phyloP scores from a whole-genome alignment of 2,797 vertebrate genomes.

The Mus spretus region DNA sequence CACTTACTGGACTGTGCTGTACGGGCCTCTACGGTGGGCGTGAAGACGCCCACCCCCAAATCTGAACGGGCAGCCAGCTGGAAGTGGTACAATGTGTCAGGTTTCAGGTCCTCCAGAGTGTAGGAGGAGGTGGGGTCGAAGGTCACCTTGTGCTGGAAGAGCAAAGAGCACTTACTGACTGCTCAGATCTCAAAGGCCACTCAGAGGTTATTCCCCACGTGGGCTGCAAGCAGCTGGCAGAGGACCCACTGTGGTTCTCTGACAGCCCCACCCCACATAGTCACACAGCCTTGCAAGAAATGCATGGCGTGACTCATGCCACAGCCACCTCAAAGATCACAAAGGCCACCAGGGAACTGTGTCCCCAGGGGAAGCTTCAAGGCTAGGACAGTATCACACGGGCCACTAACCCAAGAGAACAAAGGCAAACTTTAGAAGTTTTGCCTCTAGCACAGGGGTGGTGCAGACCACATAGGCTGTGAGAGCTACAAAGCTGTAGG shows the following conservation, averaged over 20 bases:
- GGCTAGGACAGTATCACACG: rapidly evolving
- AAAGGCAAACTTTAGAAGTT: not conserved
- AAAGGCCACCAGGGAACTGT: not conserved
- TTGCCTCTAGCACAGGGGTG: not conserved
- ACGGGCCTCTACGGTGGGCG: slow-evolving; percentile 92
- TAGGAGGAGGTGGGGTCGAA: slow-evolving; percentile 94
- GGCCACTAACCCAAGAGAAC: not conserved
- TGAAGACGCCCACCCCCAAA: slow-evolving; percentile 95
- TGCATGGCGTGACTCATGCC: not conserved
- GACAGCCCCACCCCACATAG: not conserved
- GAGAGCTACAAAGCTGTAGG: not conserved
- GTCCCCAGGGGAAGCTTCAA: not conserved
- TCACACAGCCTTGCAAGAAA: not conserved
- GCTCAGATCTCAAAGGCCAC: slow-evolving; percentile 17
- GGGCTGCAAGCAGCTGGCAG: not conserved
- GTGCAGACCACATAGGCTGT: not conserved
- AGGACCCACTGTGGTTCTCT: not conserved
- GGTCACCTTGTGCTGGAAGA: slow-evolving; percentile 92
- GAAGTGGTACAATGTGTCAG: slow-evolving; percentile 95
- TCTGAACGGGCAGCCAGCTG: slow-evolving; percentile 95
- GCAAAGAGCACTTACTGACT: slow-evolving; percentile 43
- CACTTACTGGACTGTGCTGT: slow-evolving; percentile 98
- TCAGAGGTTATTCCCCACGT: not conserved
- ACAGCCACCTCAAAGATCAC: not conserved
- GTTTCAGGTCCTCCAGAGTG: slow-evolving; percentile 95